Evolutionary conservation across 2,797 vertebrate species (phyloP), one percentile per base, ranked within the genome.

Genomic region (Gymnocypris eckloni): DNA sequence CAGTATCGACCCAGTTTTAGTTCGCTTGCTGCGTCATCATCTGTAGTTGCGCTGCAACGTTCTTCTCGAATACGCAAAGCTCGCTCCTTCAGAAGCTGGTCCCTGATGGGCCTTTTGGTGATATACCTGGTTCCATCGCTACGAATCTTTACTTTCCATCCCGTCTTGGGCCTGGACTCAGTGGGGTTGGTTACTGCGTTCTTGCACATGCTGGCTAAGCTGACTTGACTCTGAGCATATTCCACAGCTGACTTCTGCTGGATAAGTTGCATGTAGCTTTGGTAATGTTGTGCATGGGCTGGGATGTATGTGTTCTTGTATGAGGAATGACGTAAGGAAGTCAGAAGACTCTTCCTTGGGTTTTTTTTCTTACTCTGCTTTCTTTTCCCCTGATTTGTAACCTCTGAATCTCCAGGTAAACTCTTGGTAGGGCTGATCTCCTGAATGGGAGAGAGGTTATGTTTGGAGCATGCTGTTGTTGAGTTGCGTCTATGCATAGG

Each of bases 181-280:
- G 94, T 82, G 0, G 85, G 83, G 28, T 78, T 83, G 0, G 90
- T 83, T 15, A 39, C 87, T 88, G 95, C 92, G 92, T 97, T 97
- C 85, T 96, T 95, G 93, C 96, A 98, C 94, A 97, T 94, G 56
- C 97, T 97, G 85, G 96, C 96, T 92, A 98, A 95, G 56, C 98
- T 99, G 95, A 97, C 96, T 86, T 99, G 97, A 93, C 98, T 99
- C 91, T 98, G 98, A 0, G 96, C 97, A 0, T 97, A 99, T 89
- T 99, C 98, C 84, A 99, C 98, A 0, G 98, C 97, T 0, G 98
- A 98, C n/a, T 97, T 98, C 95, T 99, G 98, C 90, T 99, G 98
- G 92, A 99, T 97, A 85, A 99, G 95, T 90, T 99, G 98, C 98
- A 99, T 99, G 95, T 99, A 99, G 94, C 98, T 99, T 94, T 97